Percentiles rank a stretch among this genome's conserved stretches.
These are phyloP conservation scores for Simalia tracyae DNA, from an alignment of 2,797 vertebrate species.

Conservation along the genomic window DNA sequence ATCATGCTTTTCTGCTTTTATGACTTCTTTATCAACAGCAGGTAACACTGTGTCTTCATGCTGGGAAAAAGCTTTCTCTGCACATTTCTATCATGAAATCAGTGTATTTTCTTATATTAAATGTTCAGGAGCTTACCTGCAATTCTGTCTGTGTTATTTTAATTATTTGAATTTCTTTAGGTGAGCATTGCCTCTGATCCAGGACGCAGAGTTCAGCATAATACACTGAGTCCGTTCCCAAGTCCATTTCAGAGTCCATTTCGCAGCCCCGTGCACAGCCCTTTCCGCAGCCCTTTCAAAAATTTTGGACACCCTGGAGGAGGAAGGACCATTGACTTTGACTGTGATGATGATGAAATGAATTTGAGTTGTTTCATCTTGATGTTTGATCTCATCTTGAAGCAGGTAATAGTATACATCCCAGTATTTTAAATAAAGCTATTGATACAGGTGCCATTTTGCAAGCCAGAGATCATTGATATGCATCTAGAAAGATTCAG, in stretches of 20 bases:
- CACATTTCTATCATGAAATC: not conserved
- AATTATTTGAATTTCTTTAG: constrained; percentile 67
- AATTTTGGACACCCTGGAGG: constrained; percentile 88
- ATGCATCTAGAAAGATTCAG: not conserved
- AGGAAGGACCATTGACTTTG: constrained; percentile 88
- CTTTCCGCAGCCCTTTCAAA: constrained; percentile 90
- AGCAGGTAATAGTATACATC: constrained; percentile 84
- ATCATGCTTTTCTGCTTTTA: not conserved
- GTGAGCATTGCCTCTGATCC: constrained; percentile 96
- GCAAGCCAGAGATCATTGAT: not conserved
- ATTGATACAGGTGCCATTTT: not conserved
- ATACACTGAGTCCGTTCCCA: constrained; percentile 92
- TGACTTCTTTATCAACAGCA: not conserved
- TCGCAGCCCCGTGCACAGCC: constrained; percentile 86
- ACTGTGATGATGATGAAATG: constrained; percentile 97
- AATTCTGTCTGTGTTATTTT: not conserved
- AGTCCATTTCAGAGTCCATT: constrained; percentile 97
- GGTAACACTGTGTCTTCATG: not conserved
- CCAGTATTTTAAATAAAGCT: not conserved
- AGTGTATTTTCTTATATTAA: not conserved
- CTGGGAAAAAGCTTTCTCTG: not conserved
- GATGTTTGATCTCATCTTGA: constrained; percentile 98
- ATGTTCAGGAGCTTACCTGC: not conserved
- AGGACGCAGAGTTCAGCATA: constrained; percentile 89
- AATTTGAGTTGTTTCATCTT: constrained; percentile 99